Conservation (phyloP, 2,797 vertebrate genomes). For the Peromyscus aztecus region DNA sequence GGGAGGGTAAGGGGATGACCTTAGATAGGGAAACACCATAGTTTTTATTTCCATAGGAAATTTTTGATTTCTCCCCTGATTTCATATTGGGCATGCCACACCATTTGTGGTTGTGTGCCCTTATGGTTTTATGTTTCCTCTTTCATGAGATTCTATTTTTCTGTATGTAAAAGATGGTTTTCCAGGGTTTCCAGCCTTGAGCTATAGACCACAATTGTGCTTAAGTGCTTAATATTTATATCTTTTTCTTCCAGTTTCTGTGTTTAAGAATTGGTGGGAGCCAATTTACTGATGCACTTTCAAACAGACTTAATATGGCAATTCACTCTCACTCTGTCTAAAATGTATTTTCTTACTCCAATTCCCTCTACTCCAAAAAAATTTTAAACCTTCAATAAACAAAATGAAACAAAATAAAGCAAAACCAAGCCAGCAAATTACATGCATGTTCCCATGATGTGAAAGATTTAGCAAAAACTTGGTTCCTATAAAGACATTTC, state of each 20-base stretch:
- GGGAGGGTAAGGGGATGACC: background rate
- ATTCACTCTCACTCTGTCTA: slow-evolving; percentile 79
- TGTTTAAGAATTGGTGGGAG: slow-evolving; percentile 82
- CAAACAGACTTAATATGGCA: slow-evolving; percentile 73
- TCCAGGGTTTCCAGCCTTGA: slow-evolving; percentile 84
- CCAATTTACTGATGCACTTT: slow-evolving; percentile 81
- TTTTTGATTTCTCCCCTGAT: slow-evolving; percentile 16
- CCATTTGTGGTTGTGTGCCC: slow-evolving; percentile 76
- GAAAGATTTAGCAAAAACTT: slow-evolving; percentile 73
- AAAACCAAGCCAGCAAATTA: slow-evolving; percentile 75
- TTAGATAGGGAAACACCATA: slow-evolving; percentile 3
- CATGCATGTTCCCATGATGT: slow-evolving; percentile 62
- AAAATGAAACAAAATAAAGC: slow-evolving; percentile 20
- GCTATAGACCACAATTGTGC: slow-evolving; percentile 84
- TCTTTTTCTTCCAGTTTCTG: slow-evolving; percentile 72
- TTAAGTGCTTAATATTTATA: slow-evolving; percentile 86
- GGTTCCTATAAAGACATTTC: slow-evolving; percentile 53
- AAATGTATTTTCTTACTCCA: slow-evolving; percentile 61
- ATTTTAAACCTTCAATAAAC: background rate
- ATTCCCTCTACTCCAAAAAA: background rate
- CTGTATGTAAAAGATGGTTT: slow-evolving; percentile 79
- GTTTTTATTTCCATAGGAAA: slow-evolving; percentile 48
- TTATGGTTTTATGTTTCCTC: slow-evolving; percentile 81
- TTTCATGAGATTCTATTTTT: slow-evolving; percentile 86
- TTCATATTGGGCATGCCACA: slow-evolving; percentile 25